phyloP scores from a whole-genome alignment of 2,113 vertebrate genomes.

The Muntiacus reevesi region DNA sequence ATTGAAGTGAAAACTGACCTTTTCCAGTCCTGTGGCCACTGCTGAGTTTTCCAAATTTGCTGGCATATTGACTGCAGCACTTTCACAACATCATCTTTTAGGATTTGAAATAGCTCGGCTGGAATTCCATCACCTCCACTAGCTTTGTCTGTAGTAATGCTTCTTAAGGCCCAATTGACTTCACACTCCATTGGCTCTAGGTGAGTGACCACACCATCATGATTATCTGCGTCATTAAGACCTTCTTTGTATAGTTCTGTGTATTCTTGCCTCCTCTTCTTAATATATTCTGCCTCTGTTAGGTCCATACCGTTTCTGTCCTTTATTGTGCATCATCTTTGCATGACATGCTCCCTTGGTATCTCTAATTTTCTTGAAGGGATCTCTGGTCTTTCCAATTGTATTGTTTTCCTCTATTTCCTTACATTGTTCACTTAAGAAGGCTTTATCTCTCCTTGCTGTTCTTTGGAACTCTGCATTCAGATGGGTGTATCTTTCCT shows the following conservation, averaged over 20 bases:
- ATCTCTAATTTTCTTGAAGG: not conserved
- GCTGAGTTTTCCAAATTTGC: not conserved
- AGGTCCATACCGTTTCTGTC: not conserved
- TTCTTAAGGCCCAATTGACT: not conserved
- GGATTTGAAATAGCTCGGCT: not conserved
- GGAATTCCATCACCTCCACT: not conserved
- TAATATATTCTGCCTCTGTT: not conserved
- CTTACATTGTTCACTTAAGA: not conserved
- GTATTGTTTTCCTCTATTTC: not conserved
- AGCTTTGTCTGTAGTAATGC: not conserved
- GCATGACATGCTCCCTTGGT: not conserved
- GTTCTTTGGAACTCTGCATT: not conserved
- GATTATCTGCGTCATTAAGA: not conserved
- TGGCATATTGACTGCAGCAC: not conserved
- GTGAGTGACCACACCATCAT: not conserved
- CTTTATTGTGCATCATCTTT: not conserved
- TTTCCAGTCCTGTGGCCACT: not conserved
- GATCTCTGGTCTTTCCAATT: not conserved
- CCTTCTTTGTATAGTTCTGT: not conserved
- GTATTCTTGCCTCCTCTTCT: not conserved
- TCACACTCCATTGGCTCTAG: not conserved
- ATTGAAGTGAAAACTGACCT: not conserved
- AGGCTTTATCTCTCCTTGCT: not conserved
- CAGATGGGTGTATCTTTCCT: not conserved
- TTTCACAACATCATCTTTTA: not conserved